Base-by-base conservation (phyloP, 2,797 vertebrate species). In the Moxostoma hubbsi region DNA sequence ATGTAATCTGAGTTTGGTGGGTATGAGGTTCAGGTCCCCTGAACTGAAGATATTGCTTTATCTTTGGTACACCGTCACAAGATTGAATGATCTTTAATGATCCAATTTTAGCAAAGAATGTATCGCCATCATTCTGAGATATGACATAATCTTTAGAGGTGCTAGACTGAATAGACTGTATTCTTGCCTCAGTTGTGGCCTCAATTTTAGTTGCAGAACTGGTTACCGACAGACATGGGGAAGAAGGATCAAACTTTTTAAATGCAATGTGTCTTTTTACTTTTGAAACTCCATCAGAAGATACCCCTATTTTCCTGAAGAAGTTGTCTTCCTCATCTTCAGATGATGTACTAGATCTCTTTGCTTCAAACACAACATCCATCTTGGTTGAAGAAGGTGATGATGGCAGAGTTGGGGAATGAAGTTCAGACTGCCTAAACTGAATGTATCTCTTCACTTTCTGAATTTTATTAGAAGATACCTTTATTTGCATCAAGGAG, bases 231-330 rank as follows among this genome's bases (percentile, higher is more conserved):
- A 15, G 12, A 73, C 16, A 7, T 36, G 50, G 47, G 2, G 13
- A 2, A 36, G 67, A 11, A 78, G 12, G 4, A 47, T 68, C 59
- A 58, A 5, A 24, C 51, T 49, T 75, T 66, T 64, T 70, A 18
- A 85, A 82, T 47, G 47, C 11, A 66, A 85, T 70, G 36, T 80
- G 82, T 71, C 74, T 71, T 6, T 82, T 82, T 1, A 85, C 70
- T 18, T 64, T 82, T 71, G 73, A 75, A 47, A 84, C 15, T 71
- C 54, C 18, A 9, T 43, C 54, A 50, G 16, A 63, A 57, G 36
- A 74, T 69, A 51, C 3, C 43, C 9, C 53, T 12, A 36, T 36
- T 62, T 62, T 6, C 51, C 16, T 36, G 73, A 75, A 75, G n/a
- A 67, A 61, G 46, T 61, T 24, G 5, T 73, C 54, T 75, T 55